A percentile compares a stretch with the other conserved stretches of the same genome.
phyloP scores from a whole-genome alignment of 1,140 invertebrate genomes.

The Antheraea mylitta region DNA sequence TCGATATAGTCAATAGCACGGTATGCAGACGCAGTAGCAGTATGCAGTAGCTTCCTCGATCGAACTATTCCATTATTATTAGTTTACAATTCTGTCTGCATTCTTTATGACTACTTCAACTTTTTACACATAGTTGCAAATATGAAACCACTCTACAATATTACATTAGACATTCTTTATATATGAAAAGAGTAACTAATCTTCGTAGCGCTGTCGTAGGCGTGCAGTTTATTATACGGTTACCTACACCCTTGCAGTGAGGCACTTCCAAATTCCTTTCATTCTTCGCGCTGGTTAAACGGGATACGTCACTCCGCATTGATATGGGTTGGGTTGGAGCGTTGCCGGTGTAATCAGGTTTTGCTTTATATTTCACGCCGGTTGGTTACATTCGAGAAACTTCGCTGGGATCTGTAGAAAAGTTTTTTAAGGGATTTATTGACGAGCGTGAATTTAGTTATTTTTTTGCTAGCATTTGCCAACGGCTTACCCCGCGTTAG shows the following conservation, averaged over 20 bases:
- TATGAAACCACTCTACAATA: not conserved
- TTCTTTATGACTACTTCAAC: too few species aligned
- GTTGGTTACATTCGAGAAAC: not conserved
- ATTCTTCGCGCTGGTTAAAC: slow-evolving; percentile 5
- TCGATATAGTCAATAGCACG: too few species aligned
- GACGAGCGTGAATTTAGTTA: not conserved
- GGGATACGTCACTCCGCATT: slow-evolving; percentile 10
- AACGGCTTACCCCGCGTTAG: too few species aligned
- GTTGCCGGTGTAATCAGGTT: slow-evolving; percentile 6
- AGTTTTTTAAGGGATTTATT: not conserved
- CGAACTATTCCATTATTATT: too few species aligned
- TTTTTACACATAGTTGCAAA: too few species aligned
- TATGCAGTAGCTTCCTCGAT: too few species aligned
- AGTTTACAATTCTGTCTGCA: too few species aligned
- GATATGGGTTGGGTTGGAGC: slow-evolving; percentile 3
- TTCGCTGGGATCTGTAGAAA: not conserved
- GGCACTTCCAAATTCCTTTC: not conserved
- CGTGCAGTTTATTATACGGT: slow-evolving; percentile 4
- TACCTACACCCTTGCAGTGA: not conserved
- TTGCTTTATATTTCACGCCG: slow-evolving; percentile 13
- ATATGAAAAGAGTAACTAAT: not conserved
- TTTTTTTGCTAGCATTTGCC: too few species aligned
- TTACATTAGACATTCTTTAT: not conserved
- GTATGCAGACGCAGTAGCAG: too few species aligned
- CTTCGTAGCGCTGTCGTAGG: not conserved